Conservation (phyloP, 2,113 vertebrate genomes). For the Nerophis ophidion region DNA sequence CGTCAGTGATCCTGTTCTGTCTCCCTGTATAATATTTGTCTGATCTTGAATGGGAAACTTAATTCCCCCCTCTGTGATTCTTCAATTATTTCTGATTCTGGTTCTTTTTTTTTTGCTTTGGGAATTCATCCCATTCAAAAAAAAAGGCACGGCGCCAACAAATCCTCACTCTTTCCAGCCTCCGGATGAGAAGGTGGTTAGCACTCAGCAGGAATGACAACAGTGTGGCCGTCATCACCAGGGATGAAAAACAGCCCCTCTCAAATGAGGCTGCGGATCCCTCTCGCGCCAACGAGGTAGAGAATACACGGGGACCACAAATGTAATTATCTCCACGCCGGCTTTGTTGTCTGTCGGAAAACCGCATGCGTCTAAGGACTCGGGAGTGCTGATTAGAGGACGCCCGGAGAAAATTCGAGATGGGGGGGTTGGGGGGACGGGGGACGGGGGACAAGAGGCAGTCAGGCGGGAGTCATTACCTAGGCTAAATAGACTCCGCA, state of each 20-base stretch:
- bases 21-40: too few relatives aligned
- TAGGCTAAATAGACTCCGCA: constrained; percentile 58
- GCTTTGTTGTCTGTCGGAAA: constrained; percentile 61
- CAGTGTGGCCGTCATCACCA: constrained; percentile 46
- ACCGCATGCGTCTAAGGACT: constrained; percentile 53
- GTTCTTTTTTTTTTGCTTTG: constrained; percentile 57
- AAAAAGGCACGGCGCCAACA: constrained; percentile 13
- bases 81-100: too few relatives aligned
- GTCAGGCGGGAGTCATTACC: constrained; percentile 61
- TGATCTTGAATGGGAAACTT: too few relatives aligned
- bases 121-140: constrained; percentile 53
- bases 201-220: constrained; percentile 56
- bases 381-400: constrained; percentile 60
- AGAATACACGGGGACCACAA: constrained; percentile 47
- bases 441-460: constrained; percentile 51
- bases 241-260: constrained; percentile 65
- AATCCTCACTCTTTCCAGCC: background rate
- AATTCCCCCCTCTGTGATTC: too few relatives aligned
- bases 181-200: constrained; percentile 26
- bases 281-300: constrained; percentile 38
- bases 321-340: constrained; percentile 62
- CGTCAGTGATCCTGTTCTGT: too few relatives aligned
- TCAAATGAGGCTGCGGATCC: constrained; percentile 50
- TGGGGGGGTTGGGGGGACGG: too few relatives aligned
- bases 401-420: constrained; percentile 43